Percentiles rank a stretch among this genome's conserved stretches.
Evolutionary conservation across 2,113 vertebrate species (phyloP).

Genomic region (Neogobius melanostomus): DNA sequence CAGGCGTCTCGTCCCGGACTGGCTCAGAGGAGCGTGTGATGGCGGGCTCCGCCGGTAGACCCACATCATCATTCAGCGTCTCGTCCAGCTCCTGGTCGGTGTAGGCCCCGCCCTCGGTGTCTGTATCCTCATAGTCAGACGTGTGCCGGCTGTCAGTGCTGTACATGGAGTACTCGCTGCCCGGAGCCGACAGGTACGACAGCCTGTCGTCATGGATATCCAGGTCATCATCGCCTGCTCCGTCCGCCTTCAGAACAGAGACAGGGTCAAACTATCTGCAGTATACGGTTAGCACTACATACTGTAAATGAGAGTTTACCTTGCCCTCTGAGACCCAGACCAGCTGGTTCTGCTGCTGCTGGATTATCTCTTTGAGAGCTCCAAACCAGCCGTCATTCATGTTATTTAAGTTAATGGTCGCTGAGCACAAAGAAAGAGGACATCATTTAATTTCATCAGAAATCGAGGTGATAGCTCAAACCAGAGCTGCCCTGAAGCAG

Average conservation of each 20-base stretch:
- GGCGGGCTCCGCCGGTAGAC: conserved; percentile 89
- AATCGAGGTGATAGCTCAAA: not conserved
- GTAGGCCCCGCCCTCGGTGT: conserved; percentile 98
- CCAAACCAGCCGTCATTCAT: conserved; percentile 99
- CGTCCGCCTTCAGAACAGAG: conserved; percentile 84
- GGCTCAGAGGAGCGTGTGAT: conserved; percentile 98
- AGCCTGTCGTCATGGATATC: conserved; percentile 98
- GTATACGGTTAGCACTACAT: not conserved
- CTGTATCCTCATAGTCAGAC: conserved; percentile 99
- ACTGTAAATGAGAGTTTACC: conserved; percentile 73
- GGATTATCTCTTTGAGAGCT: conserved; percentile 90
- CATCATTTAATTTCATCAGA: not conserved
- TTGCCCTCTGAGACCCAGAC: conserved; percentile 99
- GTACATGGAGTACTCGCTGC: conserved; percentile 99
- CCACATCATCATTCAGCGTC: conserved; percentile 95
- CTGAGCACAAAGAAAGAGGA: conserved; percentile 67
- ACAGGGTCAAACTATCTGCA: too few relatives aligned
- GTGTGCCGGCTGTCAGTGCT: conserved; percentile 99
- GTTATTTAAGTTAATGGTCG: conserved; percentile 96
- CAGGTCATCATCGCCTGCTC: conserved; percentile 93
- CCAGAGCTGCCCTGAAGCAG: not conserved
- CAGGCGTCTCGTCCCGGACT: conserved; percentile 90
- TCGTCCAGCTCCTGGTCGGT: conserved; percentile 99
- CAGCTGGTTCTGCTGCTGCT: conserved; percentile 96
- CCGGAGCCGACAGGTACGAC: conserved; percentile 97